Evolutionary conservation across 2,888 invertebrate genomes (phyloP).

Genomic region (Platerodrilus igneus): DNA sequence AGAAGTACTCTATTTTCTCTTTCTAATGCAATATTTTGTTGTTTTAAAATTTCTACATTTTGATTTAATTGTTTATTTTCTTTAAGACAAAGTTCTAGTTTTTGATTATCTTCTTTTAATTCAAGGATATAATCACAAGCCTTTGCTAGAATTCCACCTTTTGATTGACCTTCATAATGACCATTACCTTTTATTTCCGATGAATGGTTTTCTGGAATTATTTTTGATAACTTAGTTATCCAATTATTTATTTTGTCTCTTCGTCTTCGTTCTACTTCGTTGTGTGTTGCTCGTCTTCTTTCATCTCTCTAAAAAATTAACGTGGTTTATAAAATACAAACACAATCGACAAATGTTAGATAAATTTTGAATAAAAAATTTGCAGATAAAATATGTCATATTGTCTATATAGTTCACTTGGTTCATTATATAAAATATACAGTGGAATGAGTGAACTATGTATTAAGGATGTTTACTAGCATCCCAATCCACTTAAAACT

Average conservation of each 20-base stretch:
- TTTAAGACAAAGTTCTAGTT: constrained; percentile 56
- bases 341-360: too few species aligned
- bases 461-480: too few species aligned
- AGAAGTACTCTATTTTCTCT: constrained; percentile 71
- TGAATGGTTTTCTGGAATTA: constrained; percentile 65
- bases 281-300: constrained; percentile 85
- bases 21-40: constrained; percentile 67
- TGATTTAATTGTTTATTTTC: constrained; percentile 70
- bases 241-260: constrained; percentile 96
- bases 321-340: too few species aligned
- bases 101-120: constrained; percentile 71
- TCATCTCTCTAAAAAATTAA: constrained; percentile 67
- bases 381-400: too few species aligned
- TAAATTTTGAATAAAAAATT: too few species aligned
- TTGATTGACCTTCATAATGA: constrained; percentile 68
- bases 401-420: too few species aligned
- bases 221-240: constrained; percentile 88
- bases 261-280: constrained; percentile 90
- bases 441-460: too few species aligned
- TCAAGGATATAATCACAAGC: constrained; percentile 93
- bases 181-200: constrained; percentile 61
- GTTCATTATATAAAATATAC: too few species aligned
- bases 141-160: constrained; percentile 92
- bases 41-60: constrained; percentile 66
- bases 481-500: too few species aligned